Evolutionary conservation across 2,797 vertebrate genomes (phyloP), one percentile per base, ranked within the genome.

Genomic region (Scomberomorus guttatus): DNA sequence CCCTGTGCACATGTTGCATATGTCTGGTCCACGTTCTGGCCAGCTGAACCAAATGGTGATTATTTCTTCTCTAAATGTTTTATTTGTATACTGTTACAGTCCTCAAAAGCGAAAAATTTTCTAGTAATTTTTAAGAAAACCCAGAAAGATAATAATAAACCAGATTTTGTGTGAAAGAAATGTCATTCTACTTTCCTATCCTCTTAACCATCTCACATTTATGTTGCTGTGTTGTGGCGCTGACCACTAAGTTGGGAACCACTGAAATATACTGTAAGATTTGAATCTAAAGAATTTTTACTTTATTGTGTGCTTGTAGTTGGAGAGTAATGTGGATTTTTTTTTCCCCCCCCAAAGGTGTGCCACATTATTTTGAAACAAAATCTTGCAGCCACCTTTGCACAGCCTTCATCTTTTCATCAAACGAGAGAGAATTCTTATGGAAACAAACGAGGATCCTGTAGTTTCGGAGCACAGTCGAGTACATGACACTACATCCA

Each of bases 401-500:
- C 3, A 15, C 46, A 20, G 3, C 46, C 6, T 29, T 42, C 2
- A 3, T 24, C 32, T 55, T 27, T 72, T 61, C 58, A 29, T 15
- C 27, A 67, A 56, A 72, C 44, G 22, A 77, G 42, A 78, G 34
- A 51, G 61, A 50, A 57, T 50, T 73, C 68, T 61, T 37, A 14
- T 63, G 17, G 65, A 73, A 68, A 79, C 11, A 54, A 64, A 67
- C 4, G 58, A n/a, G 51, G 20, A 24, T 66, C 46, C 3, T 27
- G 15, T 39, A 11, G 20, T 20, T 51, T 24, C 29, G 44, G 10
- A 34, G 50, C 17, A 20, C 66, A 66, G 10, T 4, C 46, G 37
- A 50, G 22, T 15, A 20, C 17, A 27, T 4, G 50, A 3, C 8
- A 72, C 34, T 13, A 34, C 15, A 48, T 70, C 39, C 78, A 82